Conservation (phyloP, 2,888 invertebrate genomes). For the Norana najaformis region DNA sequence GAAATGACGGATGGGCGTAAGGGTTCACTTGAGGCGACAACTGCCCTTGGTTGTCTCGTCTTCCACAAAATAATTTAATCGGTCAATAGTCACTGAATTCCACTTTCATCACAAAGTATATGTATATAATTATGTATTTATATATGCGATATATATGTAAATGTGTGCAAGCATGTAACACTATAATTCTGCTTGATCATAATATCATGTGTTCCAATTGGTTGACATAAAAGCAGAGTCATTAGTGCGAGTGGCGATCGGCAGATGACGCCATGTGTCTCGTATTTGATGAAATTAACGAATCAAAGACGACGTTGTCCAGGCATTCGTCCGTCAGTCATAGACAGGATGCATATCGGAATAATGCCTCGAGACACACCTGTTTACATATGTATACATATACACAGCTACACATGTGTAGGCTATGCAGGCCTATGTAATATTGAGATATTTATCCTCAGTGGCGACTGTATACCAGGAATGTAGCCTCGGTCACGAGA, state of each 20-base stretch:
- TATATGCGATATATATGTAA: too few species aligned
- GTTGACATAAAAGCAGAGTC: neutral
- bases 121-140: too few species aligned
- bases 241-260: neutral
- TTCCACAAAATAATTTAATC: too few species aligned
- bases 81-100: too few species aligned
- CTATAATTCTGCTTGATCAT: neutral
- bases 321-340: neutral
- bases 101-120: too few species aligned
- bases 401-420: neutral
- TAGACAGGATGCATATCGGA: neutral
- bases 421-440: too few species aligned
- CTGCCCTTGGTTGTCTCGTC: too few species aligned
- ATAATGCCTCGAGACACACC: neutral
- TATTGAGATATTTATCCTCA: neutral
- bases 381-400: too few species aligned
- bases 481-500: too few species aligned
- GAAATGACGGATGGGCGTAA: too few species aligned
- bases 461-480: neutral
- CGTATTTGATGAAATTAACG: neutral
- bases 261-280: neutral
- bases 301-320: neutral
- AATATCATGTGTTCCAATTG: neutral
- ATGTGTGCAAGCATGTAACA: too few species aligned
- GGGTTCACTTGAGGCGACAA: too few species aligned